Conservation (phyloP, 2,113 vertebrate genomes). For the Amphiprion percula region DNA sequence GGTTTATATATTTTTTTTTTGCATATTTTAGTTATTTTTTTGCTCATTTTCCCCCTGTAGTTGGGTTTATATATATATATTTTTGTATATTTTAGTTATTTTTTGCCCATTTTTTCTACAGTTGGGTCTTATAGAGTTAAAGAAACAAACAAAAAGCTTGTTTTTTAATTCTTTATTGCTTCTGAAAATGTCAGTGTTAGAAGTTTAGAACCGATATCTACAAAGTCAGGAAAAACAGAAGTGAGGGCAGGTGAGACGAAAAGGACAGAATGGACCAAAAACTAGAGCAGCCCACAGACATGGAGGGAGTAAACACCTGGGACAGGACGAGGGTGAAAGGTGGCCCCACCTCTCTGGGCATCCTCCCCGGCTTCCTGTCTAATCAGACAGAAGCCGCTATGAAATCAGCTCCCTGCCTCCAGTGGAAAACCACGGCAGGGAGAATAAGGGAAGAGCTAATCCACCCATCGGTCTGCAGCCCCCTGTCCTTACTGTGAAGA, state of each 20-base stretch:
- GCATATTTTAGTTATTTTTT: too few relatives aligned
- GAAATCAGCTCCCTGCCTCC: slow-evolving; percentile 72
- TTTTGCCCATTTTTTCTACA: too few relatives aligned
- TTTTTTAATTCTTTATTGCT: too few relatives aligned
- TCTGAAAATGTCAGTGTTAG: too few relatives aligned
- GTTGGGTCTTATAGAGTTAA: too few relatives aligned
- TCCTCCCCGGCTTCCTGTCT: slow-evolving; percentile 56
- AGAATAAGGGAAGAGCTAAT: slow-evolving; percentile 72
- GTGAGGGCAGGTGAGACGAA: slow-evolving; percentile 3
- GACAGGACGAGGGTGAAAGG: slow-evolving; percentile 50
- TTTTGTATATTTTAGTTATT: too few relatives aligned
- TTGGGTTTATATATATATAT: too few relatives aligned
- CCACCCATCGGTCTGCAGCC: slow-evolving; percentile 64
- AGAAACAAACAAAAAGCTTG: background rate
- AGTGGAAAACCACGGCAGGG: slow-evolving; percentile 54
- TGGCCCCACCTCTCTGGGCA: slow-evolving; percentile 56
- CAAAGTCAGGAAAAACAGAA: slow-evolving; percentile 9
- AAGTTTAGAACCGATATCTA: background rate
- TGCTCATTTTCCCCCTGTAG: too few relatives aligned
- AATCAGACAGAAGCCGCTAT: slow-evolving; percentile 75
- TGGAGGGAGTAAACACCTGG: slow-evolving; percentile 12
- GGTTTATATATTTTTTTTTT: too few relatives aligned
- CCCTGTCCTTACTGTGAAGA: slow-evolving; percentile 62
- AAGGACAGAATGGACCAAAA: background rate
- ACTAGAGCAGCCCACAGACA: background rate